These are phyloP conservation scores for Drosophila ambigua DNA, from an alignment of 1,140 invertebrate genomes.

Conservation along the genomic window DNA sequence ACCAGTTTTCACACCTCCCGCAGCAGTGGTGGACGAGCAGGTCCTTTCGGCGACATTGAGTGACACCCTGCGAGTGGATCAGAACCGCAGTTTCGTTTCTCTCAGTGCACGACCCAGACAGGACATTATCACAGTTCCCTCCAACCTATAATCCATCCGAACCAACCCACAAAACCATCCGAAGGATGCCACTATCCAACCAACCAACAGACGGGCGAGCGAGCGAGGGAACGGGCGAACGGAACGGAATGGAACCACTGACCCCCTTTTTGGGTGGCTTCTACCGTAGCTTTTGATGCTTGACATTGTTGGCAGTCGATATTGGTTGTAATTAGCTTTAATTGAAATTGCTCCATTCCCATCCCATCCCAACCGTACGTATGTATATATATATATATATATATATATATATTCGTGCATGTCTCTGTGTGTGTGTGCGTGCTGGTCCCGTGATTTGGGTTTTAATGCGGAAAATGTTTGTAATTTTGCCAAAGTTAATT, in stretches of 20 bases:
- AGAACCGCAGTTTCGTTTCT: slow-evolving; percentile 33
- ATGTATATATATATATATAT: too few species aligned
- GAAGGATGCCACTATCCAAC: slow-evolving; percentile 5
- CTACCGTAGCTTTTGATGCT: slow-evolving; percentile 61
- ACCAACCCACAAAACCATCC: slow-evolving; percentile 21
- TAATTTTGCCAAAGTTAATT: slow-evolving; percentile 81
- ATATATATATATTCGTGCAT: slow-evolving; percentile 5
- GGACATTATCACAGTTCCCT: slow-evolving; percentile 33
- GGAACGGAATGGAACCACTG: slow-evolving; percentile 9
- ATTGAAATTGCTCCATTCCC: slow-evolving; percentile 79
- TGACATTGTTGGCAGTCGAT: slow-evolving; percentile 81
- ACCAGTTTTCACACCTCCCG: slow-evolving; percentile 36
- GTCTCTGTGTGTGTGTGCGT: background rate
- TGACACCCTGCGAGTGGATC: slow-evolving; percentile 40
- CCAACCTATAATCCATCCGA: slow-evolving; percentile 19
- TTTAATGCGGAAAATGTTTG: slow-evolving; percentile 77
- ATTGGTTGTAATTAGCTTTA: slow-evolving; percentile 82
- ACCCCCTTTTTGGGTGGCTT: slow-evolving; percentile 39
- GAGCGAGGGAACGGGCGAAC: slow-evolving; percentile 1
- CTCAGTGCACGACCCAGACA: slow-evolving; percentile 39
- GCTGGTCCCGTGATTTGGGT: slow-evolving; percentile 65
- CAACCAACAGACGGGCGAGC: background rate
- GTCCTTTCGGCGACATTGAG: slow-evolving; percentile 41
- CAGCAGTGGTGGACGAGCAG: slow-evolving; percentile 1
- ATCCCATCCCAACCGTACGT: slow-evolving; percentile 36